Evolutionary conservation across 2,113 vertebrate species (phyloP).

Genomic region (Cephalopterus ornatus): DNA sequence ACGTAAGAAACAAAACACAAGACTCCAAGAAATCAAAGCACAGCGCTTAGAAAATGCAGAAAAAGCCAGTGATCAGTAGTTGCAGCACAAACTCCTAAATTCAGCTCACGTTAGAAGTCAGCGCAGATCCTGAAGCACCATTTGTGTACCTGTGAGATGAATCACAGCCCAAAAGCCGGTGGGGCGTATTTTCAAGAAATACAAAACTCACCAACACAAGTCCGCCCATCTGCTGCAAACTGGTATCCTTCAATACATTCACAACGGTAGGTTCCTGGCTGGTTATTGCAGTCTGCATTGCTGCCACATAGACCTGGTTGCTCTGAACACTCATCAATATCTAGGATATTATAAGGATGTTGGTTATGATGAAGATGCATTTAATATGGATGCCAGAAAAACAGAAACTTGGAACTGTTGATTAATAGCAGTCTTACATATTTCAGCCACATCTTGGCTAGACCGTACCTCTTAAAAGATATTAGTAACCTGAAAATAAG

Average conservation of each 20-base stretch:
- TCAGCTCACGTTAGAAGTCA: neutral
- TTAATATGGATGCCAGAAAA: neutral
- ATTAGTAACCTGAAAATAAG: neutral
- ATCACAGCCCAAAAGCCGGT: neutral
- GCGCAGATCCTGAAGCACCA: neutral
- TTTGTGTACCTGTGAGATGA: neutral
- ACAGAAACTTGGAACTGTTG: neutral
- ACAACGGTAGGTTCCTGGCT: slow-evolving; percentile 91
- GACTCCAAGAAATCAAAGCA: neutral
- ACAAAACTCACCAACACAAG: slow-evolving; percentile 82
- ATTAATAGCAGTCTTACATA: neutral
- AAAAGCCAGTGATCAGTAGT: neutral
- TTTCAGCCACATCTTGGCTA: neutral
- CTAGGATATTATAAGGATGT: slow-evolving; percentile 59
- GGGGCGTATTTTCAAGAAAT: neutral
- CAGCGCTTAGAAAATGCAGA: neutral
- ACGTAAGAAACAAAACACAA: neutral
- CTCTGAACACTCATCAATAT: slow-evolving; percentile 88
- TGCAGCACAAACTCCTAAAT: neutral
- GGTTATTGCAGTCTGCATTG: slow-evolving; percentile 87
- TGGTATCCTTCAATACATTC: slow-evolving; percentile 87
- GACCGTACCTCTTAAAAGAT: neutral
- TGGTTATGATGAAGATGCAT: neutral
- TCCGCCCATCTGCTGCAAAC: slow-evolving; percentile 79
- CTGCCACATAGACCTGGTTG: slow-evolving; percentile 77